Evolutionary conservation across 2,888 invertebrate genomes (phyloP).

Genomic region (Dasypogon diadema): DNA sequence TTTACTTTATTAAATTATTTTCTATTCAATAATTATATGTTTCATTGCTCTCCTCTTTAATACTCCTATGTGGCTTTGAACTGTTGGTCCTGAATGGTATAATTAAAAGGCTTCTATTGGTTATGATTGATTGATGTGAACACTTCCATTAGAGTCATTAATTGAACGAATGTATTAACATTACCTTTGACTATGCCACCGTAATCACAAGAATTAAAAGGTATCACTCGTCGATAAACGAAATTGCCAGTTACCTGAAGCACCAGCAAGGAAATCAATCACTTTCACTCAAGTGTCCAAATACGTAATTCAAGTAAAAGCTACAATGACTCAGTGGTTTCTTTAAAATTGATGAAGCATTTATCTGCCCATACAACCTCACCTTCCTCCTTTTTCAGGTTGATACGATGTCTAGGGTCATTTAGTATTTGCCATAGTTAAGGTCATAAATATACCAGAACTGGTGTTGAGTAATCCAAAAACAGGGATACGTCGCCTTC

Average conservation of each 20-base stretch:
- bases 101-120: no score
- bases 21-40: no score
- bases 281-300: conserved; percentile 34
- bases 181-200: background rate
- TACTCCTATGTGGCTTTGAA: no score
- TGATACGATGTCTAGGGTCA: background rate
- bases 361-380: no score
- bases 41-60: no score
- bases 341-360: conserved; percentile 16
- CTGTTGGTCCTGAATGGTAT: no score
- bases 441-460: background rate
- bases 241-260: conserved; percentile 4
- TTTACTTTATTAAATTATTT: no score
- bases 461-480: conserved; percentile 11
- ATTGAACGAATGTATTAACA: conserved; percentile 24
- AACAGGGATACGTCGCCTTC: background rate
- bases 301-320: conserved; percentile 15
- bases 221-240: background rate
- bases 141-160: conserved; percentile 21
- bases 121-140: conserved; percentile 40
- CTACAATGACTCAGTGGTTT: conserved; percentile 28
- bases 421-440: background rate
- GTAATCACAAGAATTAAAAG: no score
- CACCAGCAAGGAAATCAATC: conserved; percentile 25
- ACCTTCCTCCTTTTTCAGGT: background rate